phyloP scores from a whole-genome alignment of 2,888 invertebrate species.

The Ametastegia equiseti region DNA sequence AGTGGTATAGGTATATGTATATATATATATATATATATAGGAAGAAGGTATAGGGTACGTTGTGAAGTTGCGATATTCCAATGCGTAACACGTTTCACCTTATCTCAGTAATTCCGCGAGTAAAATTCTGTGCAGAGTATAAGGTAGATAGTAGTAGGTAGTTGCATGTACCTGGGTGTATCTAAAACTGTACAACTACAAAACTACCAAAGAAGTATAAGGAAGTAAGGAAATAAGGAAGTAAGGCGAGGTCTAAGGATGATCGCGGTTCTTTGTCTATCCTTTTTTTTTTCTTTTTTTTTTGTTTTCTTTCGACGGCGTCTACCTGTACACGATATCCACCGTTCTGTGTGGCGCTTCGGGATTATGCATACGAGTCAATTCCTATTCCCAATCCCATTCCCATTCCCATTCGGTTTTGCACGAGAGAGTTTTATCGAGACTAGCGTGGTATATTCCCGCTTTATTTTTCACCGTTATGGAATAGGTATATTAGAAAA shows the following conservation, averaged over 20 bases:
- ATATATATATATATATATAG: too few species aligned
- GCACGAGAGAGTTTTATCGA: constrained; percentile 3
- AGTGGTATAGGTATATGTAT: too few species aligned
- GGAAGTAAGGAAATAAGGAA: neutral
- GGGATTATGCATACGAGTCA: constrained; percentile 35
- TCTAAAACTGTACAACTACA: neutral
- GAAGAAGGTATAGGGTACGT: too few species aligned
- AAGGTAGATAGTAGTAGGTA: too few species aligned
- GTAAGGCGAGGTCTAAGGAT: too few species aligned
- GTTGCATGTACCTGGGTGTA: neutral
- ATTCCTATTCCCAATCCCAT: constrained; percentile 30
- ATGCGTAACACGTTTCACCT: constrained; percentile 33
- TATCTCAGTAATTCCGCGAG: constrained; percentile 35
- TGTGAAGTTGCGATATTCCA: neutral
- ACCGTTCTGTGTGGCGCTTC: neutral
- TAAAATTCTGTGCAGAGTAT: neutral
- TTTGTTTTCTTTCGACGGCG: neutral
- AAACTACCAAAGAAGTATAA: neutral
- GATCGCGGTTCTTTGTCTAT: too few species aligned
- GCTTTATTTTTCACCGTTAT: neutral
- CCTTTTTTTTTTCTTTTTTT: too few species aligned
- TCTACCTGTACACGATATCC: constrained; percentile 20
- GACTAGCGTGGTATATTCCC: neutral
- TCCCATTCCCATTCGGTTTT: constrained; percentile 21
- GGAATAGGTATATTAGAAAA: neutral